Evolutionary conservation across 1,140 invertebrate species (phyloP).

Genomic region (Lepidurus packardi): DNA sequence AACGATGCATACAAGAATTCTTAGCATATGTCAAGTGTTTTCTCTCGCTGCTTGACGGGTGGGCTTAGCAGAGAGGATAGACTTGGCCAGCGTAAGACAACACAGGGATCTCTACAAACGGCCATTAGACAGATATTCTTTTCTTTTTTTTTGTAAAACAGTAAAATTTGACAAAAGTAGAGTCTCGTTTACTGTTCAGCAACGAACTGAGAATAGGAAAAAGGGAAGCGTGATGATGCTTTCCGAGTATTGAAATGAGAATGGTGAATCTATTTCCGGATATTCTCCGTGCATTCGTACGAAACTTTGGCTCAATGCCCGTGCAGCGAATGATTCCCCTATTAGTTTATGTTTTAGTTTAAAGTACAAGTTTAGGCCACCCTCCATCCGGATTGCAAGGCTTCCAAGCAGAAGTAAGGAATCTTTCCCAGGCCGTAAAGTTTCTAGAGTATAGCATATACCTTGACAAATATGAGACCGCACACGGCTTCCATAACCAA

Average conservation of each 20-base stretch:
- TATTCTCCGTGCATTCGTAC: neutral
- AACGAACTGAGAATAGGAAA: too few species aligned
- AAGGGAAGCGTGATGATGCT: neutral
- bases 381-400: too few species aligned
- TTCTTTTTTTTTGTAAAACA: neutral
- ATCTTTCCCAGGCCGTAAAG: too few species aligned
- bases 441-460: too few species aligned
- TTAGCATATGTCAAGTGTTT: constrained; percentile 10
- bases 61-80: neutral
- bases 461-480: too few species aligned
- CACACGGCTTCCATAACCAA: neutral
- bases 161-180: neutral
- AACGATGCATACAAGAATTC: neutral
- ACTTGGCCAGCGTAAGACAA: neutral
- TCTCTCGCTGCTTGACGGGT: neutral
- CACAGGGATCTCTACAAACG: neutral
- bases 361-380: neutral
- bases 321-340: neutral
- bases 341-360: neutral
- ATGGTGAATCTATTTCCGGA: neutral
- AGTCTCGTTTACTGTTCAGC: too few species aligned
- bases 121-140: neutral
- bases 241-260: neutral
- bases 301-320: neutral
- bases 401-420: too few species aligned